These are phyloP conservation scores for Branchellion lobata DNA, from an alignment of 2,888 invertebrate species.

Conservation along the genomic window DNA sequence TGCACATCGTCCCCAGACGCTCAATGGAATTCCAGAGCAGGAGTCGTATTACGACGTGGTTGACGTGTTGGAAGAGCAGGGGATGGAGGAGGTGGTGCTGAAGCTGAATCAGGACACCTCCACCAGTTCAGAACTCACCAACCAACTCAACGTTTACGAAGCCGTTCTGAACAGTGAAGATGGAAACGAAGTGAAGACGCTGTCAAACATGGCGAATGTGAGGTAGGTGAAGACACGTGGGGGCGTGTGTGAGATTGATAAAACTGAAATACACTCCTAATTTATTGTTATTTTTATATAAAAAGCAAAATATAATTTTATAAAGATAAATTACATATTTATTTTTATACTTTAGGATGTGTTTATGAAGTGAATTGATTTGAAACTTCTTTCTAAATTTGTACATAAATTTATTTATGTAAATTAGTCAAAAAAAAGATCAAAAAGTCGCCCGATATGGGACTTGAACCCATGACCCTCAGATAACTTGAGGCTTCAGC, in stretches of 20 bases:
- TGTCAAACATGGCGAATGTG: slow-evolving; percentile 55
- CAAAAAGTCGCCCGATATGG: not conserved
- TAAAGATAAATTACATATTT: too few species aligned
- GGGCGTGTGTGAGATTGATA: too few species aligned
- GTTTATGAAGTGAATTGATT: too few species aligned
- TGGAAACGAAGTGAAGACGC: slow-evolving; percentile 63
- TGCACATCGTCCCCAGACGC: slow-evolving; percentile 64
- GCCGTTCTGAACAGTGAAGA: slow-evolving; percentile 86
- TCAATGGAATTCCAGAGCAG: slow-evolving; percentile 88
- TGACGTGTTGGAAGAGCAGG: slow-evolving; percentile 85
- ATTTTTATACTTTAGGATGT: too few species aligned
- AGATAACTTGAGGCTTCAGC: not conserved
- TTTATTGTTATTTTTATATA: too few species aligned
- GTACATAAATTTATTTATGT: too few species aligned
- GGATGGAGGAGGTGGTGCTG: slow-evolving; percentile 63
- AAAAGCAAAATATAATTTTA: too few species aligned
- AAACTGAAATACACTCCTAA: too few species aligned
- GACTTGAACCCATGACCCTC: not conserved
- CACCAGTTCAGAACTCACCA: slow-evolving; percentile 84
- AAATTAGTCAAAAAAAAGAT: too few species aligned
- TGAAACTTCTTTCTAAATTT: too few species aligned
- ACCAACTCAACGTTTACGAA: slow-evolving; percentile 92
- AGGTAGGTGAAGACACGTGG: slow-evolving; percentile 54
- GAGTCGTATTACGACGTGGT: slow-evolving; percentile 97
- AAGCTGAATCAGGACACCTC: slow-evolving; percentile 71